A percentile compares a stretch with the other conserved stretches of the same genome.
These are phyloP conservation scores for Falco peregrinus DNA, from an alignment of 2,797 vertebrate species.

Conservation along the genomic window DNA sequence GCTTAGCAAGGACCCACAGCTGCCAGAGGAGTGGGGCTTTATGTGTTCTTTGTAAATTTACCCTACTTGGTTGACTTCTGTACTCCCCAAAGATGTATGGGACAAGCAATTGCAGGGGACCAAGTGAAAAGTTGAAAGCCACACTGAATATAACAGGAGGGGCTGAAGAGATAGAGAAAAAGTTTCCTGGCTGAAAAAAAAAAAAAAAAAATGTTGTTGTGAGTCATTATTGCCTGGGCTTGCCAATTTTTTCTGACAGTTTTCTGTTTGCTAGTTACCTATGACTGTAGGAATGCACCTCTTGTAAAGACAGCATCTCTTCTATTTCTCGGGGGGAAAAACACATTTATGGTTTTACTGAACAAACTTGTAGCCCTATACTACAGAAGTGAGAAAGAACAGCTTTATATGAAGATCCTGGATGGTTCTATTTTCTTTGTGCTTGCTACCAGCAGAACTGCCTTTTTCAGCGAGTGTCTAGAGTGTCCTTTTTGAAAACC, in stretches of 20 bases:
- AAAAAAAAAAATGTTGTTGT: not conserved
- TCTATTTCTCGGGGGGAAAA: not conserved
- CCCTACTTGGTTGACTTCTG: not conserved
- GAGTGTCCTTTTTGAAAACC: not conserved
- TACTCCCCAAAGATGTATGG: not conserved
- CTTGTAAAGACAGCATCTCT: not conserved
- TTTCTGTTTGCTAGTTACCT: slow-evolving; percentile 45
- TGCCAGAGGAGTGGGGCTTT: not conserved
- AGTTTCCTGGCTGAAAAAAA: not conserved
- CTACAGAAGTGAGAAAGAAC: not conserved
- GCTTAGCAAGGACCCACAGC: not conserved
- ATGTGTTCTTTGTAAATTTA: not conserved
- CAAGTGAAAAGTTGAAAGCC: not conserved
- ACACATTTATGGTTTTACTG: not conserved
- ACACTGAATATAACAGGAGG: not conserved
- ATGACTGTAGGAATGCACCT: slow-evolving; percentile 9
- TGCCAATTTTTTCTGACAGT: slow-evolving; percentile 2
- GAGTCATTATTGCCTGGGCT: slow-evolving; percentile 15
- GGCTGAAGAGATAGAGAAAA: not conserved
- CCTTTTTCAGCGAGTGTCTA: not conserved
- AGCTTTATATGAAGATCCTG: not conserved
- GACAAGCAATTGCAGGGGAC: not conserved
- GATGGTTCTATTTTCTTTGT: not conserved
- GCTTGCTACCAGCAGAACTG: not conserved
- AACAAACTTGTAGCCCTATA: not conserved